Conservation (phyloP, 2,888 invertebrate genomes). For the Coenonympha arcania region DNA sequence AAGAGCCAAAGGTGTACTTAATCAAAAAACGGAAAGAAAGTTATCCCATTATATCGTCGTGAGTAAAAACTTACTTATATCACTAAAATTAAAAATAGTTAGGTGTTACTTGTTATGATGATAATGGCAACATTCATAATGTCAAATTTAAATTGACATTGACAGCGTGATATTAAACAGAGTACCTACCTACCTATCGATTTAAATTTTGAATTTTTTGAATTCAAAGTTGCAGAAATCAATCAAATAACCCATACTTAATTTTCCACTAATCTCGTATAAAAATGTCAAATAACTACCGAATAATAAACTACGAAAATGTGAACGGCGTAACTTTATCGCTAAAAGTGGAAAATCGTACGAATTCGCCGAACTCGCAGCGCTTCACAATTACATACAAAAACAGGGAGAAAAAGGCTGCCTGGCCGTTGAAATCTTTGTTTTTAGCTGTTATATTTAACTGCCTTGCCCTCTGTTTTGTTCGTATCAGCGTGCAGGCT, state of each 20-base stretch:
- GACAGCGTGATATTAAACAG: too few species aligned
- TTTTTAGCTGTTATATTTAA: conserved; percentile 53
- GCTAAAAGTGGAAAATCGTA: conserved; percentile 42
- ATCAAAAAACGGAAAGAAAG: too few species aligned
- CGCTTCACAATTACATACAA: conserved; percentile 57
- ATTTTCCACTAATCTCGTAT: not conserved
- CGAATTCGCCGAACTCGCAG: conserved; percentile 47
- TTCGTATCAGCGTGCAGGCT: conserved; percentile 51
- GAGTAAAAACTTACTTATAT: too few species aligned
- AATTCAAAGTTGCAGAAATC: not conserved
- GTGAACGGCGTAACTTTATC: conserved; percentile 56
- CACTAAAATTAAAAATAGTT: too few species aligned
- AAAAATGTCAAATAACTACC: conserved; percentile 24
- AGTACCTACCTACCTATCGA: too few species aligned
- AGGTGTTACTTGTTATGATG: too few species aligned
- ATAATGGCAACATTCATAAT: too few species aligned
- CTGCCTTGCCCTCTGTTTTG: conserved; percentile 46
- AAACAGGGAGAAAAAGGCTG: conserved; percentile 40
- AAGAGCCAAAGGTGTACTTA: too few species aligned
- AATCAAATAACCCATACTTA: not conserved
- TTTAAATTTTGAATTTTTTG: not conserved
- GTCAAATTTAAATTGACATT: too few species aligned
- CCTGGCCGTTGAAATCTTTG: conserved; percentile 48
- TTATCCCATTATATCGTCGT: too few species aligned
- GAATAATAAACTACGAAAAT: conserved; percentile 46